Conservation (phyloP, 2,888 invertebrate species). For the Dicyrtomina minuta region DNA sequence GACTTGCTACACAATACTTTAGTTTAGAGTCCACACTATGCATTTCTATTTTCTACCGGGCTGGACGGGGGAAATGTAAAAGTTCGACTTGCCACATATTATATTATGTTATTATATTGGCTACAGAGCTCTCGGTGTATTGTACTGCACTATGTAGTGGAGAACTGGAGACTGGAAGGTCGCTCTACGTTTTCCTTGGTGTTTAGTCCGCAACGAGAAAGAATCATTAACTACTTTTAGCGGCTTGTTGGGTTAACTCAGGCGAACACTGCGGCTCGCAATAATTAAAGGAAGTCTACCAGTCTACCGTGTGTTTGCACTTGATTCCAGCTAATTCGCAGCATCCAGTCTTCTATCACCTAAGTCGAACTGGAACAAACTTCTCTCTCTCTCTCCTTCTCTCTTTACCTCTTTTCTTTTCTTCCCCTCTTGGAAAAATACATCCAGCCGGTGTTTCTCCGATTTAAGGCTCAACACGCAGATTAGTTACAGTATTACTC, state of each 20-base stretch:
- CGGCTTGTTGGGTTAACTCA: conserved; percentile 50
- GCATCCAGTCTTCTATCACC: conserved; percentile 26
- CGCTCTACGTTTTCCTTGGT: conserved; percentile 24
- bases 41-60: too few relatives aligned
- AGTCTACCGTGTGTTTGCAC: conserved; percentile 49
- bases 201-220: conserved; percentile 42
- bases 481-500: conserved; percentile 31
- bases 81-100: too few relatives aligned
- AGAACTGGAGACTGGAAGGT: too few relatives aligned
- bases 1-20: too few relatives aligned
- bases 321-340: conserved; percentile 52
- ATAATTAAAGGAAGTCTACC: conserved; percentile 52
- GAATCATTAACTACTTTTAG: conserved; percentile 53
- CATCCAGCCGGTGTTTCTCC: conserved; percentile 26
- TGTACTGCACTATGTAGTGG: too few relatives aligned
- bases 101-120: too few relatives aligned
- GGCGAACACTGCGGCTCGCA: conserved; percentile 48
- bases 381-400: conserved; percentile 2
- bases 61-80: too few relatives aligned
- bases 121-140: too few relatives aligned
- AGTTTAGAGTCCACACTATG: too few relatives aligned
- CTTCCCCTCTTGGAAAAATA: conserved; percentile 18
- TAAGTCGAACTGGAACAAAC: conserved; percentile 26
- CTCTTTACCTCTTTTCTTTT: conserved; percentile 16
- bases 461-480: conserved; percentile 33